These are phyloP conservation scores for Cassiopea andromeda DNA, from an alignment of 30 jellyfish, hydroid and myxozoan genomes.

Conservation along the genomic window DNA sequence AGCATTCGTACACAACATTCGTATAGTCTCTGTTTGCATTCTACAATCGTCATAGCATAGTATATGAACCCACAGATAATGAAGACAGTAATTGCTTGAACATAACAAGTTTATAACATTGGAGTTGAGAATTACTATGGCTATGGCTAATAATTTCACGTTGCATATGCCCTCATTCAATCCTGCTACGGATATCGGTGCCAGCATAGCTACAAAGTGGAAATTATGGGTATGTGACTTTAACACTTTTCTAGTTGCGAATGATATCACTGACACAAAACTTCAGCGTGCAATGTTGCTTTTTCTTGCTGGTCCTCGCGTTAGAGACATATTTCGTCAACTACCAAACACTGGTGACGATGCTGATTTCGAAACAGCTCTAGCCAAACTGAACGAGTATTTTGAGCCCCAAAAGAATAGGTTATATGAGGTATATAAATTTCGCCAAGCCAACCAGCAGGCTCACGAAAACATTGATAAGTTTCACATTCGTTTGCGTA, in stretches of 20 bases:
- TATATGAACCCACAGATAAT: too few species aligned
- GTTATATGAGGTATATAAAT: too few species aligned
- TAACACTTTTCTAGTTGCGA: constrained; percentile 21
- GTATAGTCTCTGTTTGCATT: too few species aligned
- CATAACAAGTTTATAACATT: too few species aligned
- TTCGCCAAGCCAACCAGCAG: too few species aligned
- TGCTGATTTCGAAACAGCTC: constrained; percentile 3
- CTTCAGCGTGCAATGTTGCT: constrained; percentile 39
- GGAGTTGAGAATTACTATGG: background rate
- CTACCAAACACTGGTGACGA: constrained; percentile 40
- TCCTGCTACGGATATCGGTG: constrained; percentile 13
- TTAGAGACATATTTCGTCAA: constrained; percentile 61
- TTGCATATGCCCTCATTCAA: background rate
- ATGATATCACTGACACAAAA: background rate
- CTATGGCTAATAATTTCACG: too few species aligned
- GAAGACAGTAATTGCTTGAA: too few species aligned
- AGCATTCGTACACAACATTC: too few species aligned
- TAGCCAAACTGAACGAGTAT: constrained; percentile 28
- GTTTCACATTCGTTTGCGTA: too few species aligned
- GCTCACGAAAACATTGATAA: too few species aligned
- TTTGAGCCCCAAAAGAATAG: too few species aligned
- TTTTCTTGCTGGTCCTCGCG: constrained; percentile 31
- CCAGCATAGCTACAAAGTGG: constrained; percentile 10
- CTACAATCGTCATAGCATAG: too few species aligned
- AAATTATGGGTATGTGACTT: constrained; percentile 16